Base-by-base conservation (phyloP, 2,797 vertebrate genomes). In the Coluber constrictor region DNA sequence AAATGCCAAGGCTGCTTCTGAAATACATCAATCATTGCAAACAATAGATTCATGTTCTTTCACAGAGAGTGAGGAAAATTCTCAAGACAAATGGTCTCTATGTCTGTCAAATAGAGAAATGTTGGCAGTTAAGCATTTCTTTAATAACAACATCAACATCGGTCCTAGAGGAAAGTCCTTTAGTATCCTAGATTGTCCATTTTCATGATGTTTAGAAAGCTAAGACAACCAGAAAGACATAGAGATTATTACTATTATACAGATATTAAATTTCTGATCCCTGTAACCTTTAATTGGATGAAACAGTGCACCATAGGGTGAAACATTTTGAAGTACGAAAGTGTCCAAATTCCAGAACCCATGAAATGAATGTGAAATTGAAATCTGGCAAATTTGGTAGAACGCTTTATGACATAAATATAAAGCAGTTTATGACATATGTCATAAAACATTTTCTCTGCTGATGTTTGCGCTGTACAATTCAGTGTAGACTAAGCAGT, bases 171-270 rank as follows among this genome's bases (percentile, higher is more conserved):
- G 86, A 86, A 4, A 90, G 43, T 60, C 90, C 88, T 89, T 92
- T 90, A 74, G 18, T 55, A 86, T 60, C 18, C 93, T 32, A 32
- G 0, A 29, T 90, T 89, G 27, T 56, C 61, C 47, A 56, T 93
- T 93, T 86, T 37, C 92, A 94, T 90, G n/a, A 47, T 92, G 88
- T 83, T 92, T 83, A 25, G 27, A 60, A 87, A 93, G 27, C 61
- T 66, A 3, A 93, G 60, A 87, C 57, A 94, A 89, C 29, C 57
- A 27, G 63, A 54, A 54, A 92, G 83, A 55, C 20, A 29, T 27
- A 63, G 47, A 61, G 88, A 66, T 25, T 29, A 86, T 91, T 92
- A 61, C 3, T 61, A 88, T 88, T 61, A 88, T 88, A n/a, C 29
- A n/a, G 4, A 66, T 66, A 66, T n/a, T n/a, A 66, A 66, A 66